Conservation (phyloP, 2,888 invertebrate species). For the Uropetala carovei region DNA sequence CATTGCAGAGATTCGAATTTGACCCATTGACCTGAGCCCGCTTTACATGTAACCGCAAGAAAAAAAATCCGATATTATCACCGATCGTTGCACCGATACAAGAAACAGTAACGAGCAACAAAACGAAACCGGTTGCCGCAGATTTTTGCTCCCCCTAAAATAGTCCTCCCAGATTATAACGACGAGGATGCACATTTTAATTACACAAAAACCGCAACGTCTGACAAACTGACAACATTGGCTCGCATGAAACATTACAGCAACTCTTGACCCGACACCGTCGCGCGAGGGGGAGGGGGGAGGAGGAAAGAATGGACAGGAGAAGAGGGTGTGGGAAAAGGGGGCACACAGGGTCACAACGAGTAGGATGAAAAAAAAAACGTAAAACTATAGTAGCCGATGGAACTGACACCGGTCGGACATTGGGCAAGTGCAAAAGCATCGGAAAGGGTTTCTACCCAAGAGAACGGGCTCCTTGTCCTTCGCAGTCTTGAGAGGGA, state of each 20-base stretch:
- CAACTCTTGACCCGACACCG: neutral
- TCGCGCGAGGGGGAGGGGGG: neutral
- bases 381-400: neutral
- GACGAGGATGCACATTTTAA: too few relatives aligned
- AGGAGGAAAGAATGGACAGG: neutral
- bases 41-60: too few relatives aligned
- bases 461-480: neutral
- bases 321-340: neutral
- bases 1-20: too few relatives aligned
- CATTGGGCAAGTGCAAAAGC: neutral
- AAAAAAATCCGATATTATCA: too few relatives aligned
- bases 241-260: neutral
- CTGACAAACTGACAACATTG: neutral
- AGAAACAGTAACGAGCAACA: too few relatives aligned
- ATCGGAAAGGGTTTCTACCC: neutral
- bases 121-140: neutral
- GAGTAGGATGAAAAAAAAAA: neutral
- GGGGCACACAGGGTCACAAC: neutral
- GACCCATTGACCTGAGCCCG: too few relatives aligned
- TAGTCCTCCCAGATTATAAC: neutral
- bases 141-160: slow-evolving; percentile 1
- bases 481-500: neutral
- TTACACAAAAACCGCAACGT: neutral
- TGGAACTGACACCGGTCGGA: slow-evolving; percentile 10
- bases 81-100: too few relatives aligned